Evolutionary conservation across 2,888 invertebrate species (phyloP), one percentile per base, ranked within the genome.

Genomic region (Hemistola chrysoprasaria): DNA sequence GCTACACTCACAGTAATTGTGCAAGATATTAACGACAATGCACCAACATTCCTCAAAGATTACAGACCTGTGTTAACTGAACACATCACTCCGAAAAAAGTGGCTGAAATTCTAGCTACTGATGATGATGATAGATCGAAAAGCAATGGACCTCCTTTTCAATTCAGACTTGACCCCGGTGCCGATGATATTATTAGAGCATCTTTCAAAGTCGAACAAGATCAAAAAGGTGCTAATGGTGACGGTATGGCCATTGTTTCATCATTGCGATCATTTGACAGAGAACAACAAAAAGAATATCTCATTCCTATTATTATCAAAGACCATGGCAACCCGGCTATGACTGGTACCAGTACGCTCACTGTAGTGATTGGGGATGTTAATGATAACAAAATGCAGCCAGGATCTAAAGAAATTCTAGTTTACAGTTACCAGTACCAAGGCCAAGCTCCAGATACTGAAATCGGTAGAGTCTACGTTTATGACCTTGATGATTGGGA

Each of bases 401-500:
- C 98, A 0, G 99, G 99, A 1, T 95, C 96, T 2, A 99, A 99
- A 90, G 95, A 98, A 55, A 97, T 99, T 65, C 95, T 98, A 71
- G 97, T 98, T 1, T 99, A 99, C 83, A 98, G 98, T 82, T 99
- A 99, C 64, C 92, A 96, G 91, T 99, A 99, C 62, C 92, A 96
- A 92, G 95, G 96, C 7, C 95, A 95, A 79, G 94, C 96, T 39
- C 96, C 95, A 11, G 96, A 95, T 60, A 96, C 97, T 0, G 95
- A 95, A 77, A 95, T 99, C 50, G 98, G 98, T 22, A 91, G 97
- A 48, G 99, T 99, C 4, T 98, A 98, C 78, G 98, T 99, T 0
- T 97, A 97, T 71, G 99, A 99, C 84, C 89, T 96, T 52, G 99
- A 99, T 78, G 99, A 99, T 77, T 99, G 99, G 99, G 99, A 99